Percentiles rank a stretch among this genome's conserved stretches.
phyloP scores from a whole-genome alignment of 2,113 vertebrate genomes.

The Atlantisia rogersi region DNA sequence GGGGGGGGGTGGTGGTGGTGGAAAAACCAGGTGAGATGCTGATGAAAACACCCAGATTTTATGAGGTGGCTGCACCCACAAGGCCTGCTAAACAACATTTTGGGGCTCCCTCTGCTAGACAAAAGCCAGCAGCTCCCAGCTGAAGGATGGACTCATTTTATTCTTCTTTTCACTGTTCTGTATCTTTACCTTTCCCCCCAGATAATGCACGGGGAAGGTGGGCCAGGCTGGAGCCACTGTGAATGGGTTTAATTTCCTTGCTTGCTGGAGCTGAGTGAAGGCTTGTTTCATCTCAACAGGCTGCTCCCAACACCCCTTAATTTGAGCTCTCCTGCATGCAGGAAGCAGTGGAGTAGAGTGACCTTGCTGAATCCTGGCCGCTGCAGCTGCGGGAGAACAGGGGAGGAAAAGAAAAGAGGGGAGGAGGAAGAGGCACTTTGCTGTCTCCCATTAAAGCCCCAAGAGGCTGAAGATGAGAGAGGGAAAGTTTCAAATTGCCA shows the following conservation, averaged over 20 bases:
- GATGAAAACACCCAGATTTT: neutral
- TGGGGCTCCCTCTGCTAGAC: neutral
- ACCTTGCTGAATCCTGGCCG: slow-evolving; percentile 43
- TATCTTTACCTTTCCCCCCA: neutral
- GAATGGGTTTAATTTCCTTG: neutral
- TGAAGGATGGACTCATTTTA: neutral
- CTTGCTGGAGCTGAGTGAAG: slow-evolving; percentile 1
- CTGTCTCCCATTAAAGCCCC: slow-evolving; percentile 67
- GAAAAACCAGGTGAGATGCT: neutral
- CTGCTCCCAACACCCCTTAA: slow-evolving; percentile 50
- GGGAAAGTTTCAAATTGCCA: slow-evolving; percentile 60
- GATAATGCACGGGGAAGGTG: neutral
- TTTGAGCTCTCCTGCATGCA: slow-evolving; percentile 60
- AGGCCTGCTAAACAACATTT: neutral
- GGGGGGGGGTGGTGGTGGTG: too few species aligned
- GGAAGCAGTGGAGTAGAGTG: slow-evolving; percentile 48
- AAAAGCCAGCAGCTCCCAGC: neutral
- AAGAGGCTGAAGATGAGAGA: slow-evolving; percentile 65
- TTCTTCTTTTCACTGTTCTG: neutral
- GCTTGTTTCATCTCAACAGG: slow-evolving; percentile 47
- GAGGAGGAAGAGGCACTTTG: slow-evolving; percentile 63
- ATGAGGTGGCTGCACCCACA: neutral
- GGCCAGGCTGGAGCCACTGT: neutral
- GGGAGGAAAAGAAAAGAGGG: slow-evolving; percentile 43
- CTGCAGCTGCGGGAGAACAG: slow-evolving; percentile 24